A percentile compares a stretch with the other conserved stretches of the same genome.
Evolutionary conservation across 2,888 invertebrate species (phyloP).

Genomic region (Habroteleia sp.): DNA sequence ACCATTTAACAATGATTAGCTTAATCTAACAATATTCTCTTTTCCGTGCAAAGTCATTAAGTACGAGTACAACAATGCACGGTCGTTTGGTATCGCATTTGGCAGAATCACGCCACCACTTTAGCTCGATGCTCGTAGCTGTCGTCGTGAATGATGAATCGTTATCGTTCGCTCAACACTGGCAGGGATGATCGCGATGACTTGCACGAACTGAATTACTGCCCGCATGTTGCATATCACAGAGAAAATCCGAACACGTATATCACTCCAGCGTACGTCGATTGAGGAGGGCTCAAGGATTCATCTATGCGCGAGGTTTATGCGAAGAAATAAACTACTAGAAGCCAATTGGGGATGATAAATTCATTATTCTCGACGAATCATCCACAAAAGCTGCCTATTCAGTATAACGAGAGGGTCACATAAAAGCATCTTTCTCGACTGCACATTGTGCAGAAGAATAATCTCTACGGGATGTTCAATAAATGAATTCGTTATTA

Average conservation of each 20-base stretch:
- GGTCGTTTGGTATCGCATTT: slow-evolving; percentile 73
- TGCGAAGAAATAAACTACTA: slow-evolving; percentile 70
- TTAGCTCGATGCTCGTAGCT: slow-evolving; percentile 69
- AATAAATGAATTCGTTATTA: slow-evolving; percentile 17
- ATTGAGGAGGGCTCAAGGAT: slow-evolving; percentile 54
- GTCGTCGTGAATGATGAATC: slow-evolving; percentile 77
- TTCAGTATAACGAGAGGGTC: slow-evolving; percentile 16
- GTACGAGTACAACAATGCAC: slow-evolving; percentile 28
- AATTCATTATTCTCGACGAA: slow-evolving; percentile 65
- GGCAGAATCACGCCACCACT: slow-evolving; percentile 79
- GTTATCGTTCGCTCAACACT: slow-evolving; percentile 65
- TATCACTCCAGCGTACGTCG: slow-evolving; percentile 63
- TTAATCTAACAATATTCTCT: slow-evolving; percentile 25
- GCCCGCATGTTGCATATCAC: slow-evolving; percentile 75
- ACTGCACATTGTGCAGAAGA: slow-evolving; percentile 3
- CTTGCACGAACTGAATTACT: slow-evolving; percentile 78
- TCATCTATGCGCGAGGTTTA: slow-evolving; percentile 52
- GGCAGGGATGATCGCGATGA: slow-evolving; percentile 77
- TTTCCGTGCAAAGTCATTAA: slow-evolving; percentile 42
- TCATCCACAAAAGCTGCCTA: slow-evolving; percentile 56
- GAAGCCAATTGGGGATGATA: slow-evolving; percentile 72
- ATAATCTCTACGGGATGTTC: slow-evolving; percentile 24
- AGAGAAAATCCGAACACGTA: slow-evolving; percentile 71
- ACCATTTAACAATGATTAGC: slow-evolving; percentile 39
- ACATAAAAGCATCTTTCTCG: slow-evolving; percentile 21